Conservation (phyloP, 2,888 invertebrate genomes). For the Allolobophora icterica region DNA sequence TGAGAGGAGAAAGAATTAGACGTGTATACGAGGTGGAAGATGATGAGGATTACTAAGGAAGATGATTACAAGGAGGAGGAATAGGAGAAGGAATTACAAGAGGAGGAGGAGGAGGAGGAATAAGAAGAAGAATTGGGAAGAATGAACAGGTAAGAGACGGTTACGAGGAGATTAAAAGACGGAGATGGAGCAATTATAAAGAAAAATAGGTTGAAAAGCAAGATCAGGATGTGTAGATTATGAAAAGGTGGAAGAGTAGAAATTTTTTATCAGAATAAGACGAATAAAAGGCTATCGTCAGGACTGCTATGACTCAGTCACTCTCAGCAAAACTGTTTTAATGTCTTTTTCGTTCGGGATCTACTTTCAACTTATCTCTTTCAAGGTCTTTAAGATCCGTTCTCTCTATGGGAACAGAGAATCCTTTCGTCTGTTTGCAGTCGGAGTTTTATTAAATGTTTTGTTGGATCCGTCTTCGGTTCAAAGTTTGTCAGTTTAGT, state of each 20-base stretch:
- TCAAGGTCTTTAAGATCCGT: too few relatives aligned
- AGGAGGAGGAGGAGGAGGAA: not conserved
- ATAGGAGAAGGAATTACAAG: not conserved
- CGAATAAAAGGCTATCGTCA: not conserved
- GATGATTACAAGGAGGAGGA: not conserved
- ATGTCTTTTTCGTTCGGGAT: not conserved
- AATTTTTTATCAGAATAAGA: not conserved
- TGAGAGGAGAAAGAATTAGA: too few relatives aligned
- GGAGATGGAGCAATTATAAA: not conserved
- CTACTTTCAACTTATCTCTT: not conserved
- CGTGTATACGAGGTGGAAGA: not conserved
- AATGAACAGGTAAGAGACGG: not conserved
- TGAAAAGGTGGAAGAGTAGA: not conserved
- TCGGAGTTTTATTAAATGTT: too few relatives aligned
- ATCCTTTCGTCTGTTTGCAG: too few relatives aligned
- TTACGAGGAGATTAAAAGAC: not conserved
- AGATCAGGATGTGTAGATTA: not conserved
- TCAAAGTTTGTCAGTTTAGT: too few relatives aligned
- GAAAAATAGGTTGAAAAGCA: not conserved
- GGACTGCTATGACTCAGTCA: not conserved
- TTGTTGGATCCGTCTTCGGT: too few relatives aligned
- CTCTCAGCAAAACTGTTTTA: not conserved
- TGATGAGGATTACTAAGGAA: too few relatives aligned
- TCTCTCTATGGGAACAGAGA: too few relatives aligned
- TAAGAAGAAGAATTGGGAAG: too few relatives aligned